Conservation (phyloP, 2,113 vertebrate genomes). For the Rhynchomys soricoides region DNA sequence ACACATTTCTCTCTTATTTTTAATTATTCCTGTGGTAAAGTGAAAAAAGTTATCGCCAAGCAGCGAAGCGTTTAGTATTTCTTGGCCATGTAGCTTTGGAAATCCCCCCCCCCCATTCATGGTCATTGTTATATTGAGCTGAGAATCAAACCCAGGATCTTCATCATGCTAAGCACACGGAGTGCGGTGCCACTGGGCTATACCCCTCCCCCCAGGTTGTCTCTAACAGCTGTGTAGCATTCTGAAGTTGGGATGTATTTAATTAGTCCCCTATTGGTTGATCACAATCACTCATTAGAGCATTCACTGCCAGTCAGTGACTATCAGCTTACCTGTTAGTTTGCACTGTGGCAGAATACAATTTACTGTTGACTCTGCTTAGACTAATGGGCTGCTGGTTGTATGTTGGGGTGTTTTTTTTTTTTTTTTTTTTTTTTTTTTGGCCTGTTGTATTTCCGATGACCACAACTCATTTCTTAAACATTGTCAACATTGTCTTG, state of each 20-base stretch:
- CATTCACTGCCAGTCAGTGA: not conserved
- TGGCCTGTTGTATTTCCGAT: not conserved
- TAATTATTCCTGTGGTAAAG: not conserved
- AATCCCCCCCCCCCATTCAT: too few species aligned
- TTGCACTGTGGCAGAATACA: conserved; percentile 10
- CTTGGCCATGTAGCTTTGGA: not conserved
- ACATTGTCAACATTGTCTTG: not conserved
- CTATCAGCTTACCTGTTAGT: not conserved
- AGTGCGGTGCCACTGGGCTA: not conserved
- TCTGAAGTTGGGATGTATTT: not conserved
- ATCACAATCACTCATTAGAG: not conserved
- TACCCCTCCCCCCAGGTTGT: not conserved
- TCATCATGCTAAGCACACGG: not conserved
- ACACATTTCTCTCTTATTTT: too few species aligned
- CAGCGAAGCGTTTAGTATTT: not conserved
- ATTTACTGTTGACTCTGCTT: not conserved
- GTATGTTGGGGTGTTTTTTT: not conserved
- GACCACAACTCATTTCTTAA: conserved; percentile 17
- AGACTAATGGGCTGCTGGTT: conserved; percentile 32
- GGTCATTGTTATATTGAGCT: not conserved
- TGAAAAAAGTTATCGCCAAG: not conserved
- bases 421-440: not conserved
- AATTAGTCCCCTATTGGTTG: not conserved
- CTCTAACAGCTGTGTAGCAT: not conserved
- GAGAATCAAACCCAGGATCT: not conserved